Evolutionary conservation across 1,140 invertebrate species (phyloP).

Genomic region (Platyscapa corneri): DNA sequence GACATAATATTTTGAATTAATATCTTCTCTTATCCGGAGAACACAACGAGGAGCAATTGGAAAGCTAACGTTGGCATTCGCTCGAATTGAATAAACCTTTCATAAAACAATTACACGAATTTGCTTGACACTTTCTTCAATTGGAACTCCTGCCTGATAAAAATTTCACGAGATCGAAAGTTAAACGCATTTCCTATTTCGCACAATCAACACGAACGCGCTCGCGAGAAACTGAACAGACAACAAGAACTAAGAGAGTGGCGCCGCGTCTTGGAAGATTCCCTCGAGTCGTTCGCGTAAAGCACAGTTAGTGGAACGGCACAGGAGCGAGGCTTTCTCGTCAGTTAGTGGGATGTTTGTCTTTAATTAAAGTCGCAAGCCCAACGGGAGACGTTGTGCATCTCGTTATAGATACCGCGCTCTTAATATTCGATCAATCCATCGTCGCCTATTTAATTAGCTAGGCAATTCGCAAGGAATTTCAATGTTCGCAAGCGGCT

Average conservation of each 20-base stretch:
- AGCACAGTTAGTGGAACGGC: not conserved
- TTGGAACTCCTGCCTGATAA: not conserved
- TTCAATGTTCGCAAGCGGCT: slow-evolving; percentile 13
- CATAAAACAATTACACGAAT: not conserved
- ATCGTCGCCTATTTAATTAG: slow-evolving; percentile 66
- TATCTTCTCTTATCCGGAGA: not conserved
- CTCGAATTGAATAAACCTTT: not conserved
- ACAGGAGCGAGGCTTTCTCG: not conserved
- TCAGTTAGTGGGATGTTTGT: slow-evolving; percentile 65
- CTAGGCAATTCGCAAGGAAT: slow-evolving; percentile 30
- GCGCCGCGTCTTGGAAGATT: slow-evolving; percentile 6
- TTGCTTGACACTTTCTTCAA: not conserved
- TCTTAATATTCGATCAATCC: slow-evolving; percentile 73
- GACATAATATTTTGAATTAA: not conserved
- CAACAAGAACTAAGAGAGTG: not conserved
- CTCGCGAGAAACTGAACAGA: not conserved
- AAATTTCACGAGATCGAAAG: slow-evolving; percentile 28
- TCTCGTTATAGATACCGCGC: slow-evolving; percentile 56
- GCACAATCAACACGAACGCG: slow-evolving; percentile 3
- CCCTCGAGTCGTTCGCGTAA: not conserved
- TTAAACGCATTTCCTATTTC: slow-evolving; percentile 20
- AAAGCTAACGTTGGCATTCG: not conserved
- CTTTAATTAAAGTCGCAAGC: slow-evolving; percentile 71
- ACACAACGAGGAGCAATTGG: not conserved
- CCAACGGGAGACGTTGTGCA: slow-evolving; percentile 54